Conservation (phyloP, 1,140 invertebrate genomes). For the Ostrea edulis region DNA sequence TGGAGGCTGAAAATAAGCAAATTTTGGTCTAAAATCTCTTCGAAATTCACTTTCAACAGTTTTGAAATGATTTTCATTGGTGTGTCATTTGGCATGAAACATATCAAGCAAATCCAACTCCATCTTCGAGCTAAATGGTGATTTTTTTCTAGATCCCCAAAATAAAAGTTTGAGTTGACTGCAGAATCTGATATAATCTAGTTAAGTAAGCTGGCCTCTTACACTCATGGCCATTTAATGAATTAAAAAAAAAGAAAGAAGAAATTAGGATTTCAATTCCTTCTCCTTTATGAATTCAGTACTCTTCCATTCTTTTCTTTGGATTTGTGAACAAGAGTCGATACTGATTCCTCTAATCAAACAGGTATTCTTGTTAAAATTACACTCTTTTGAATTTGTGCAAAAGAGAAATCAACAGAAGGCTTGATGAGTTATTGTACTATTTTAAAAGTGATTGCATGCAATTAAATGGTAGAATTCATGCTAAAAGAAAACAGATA, state of each 20-base stretch:
- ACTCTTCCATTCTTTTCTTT: not conserved
- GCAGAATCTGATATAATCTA: too few relatives aligned
- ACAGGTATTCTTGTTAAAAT: not conserved
- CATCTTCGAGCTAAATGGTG: too few relatives aligned
- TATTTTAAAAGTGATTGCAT: conserved; percentile 17
- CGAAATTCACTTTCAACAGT: not conserved
- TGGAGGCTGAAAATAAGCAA: conserved; percentile 19
- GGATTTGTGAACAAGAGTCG: not conserved
- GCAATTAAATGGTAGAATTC: conserved; percentile 18
- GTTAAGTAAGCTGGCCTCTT: too few relatives aligned
- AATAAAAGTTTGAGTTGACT: too few relatives aligned
- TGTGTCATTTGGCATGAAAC: too few relatives aligned
- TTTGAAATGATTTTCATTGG: too few relatives aligned
- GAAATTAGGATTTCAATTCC: not conserved
- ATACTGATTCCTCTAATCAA: not conserved
- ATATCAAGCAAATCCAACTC: too few relatives aligned
- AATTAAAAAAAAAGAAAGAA: too few relatives aligned
- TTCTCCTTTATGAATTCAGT: not conserved
- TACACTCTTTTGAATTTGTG: conserved; percentile 14
- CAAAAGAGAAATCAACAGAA: conserved; percentile 11
- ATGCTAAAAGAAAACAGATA: conserved; percentile 38
- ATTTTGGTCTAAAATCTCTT: not conserved
- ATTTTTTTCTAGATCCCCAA: too few relatives aligned
- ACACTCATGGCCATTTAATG: too few relatives aligned
- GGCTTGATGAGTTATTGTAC: conserved; percentile 19